A percentile compares a stretch with the other conserved stretches of the same genome.
Evolutionary conservation across 2,797 vertebrate species (phyloP).

Genomic region (Lepidocolaptes lacrymiger): DNA sequence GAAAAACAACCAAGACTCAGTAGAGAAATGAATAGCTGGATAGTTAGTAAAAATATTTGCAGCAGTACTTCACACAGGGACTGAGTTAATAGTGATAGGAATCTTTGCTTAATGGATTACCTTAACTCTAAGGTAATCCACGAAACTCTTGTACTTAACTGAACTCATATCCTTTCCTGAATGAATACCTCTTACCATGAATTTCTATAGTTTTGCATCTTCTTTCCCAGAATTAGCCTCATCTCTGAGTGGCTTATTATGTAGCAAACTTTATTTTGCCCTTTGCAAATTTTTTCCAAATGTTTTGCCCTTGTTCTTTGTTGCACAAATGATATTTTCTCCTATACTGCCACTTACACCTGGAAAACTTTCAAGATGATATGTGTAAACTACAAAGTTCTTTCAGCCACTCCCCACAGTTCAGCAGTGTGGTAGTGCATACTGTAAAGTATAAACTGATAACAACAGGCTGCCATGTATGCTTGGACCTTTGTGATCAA

Average conservation of each 20-base stretch:
- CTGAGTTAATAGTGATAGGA: neutral
- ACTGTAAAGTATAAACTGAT: neutral
- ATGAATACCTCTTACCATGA: neutral
- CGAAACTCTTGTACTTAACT: neutral
- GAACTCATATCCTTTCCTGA: neutral
- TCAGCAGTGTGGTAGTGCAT: neutral
- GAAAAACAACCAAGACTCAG: neutral
- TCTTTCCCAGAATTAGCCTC: neutral
- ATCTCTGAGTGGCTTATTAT: neutral
- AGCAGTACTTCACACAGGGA: neutral
- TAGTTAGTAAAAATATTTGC: neutral
- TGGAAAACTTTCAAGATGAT: neutral
- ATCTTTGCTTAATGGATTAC: neutral
- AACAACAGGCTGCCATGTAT: neutral
- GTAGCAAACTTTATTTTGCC: neutral
- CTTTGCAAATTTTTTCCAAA: neutral
- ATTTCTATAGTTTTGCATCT: neutral
- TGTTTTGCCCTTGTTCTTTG: neutral
- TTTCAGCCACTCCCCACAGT: slow-evolving; percentile 3
- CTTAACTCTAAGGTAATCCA: neutral
- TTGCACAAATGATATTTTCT: neutral
- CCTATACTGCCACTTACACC: neutral
- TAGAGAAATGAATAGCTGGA: neutral
- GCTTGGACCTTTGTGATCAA: neutral
- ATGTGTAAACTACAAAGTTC: neutral